Evolutionary conservation across 2,888 invertebrate species (phyloP).

Genomic region (Dasypogon diadema): DNA sequence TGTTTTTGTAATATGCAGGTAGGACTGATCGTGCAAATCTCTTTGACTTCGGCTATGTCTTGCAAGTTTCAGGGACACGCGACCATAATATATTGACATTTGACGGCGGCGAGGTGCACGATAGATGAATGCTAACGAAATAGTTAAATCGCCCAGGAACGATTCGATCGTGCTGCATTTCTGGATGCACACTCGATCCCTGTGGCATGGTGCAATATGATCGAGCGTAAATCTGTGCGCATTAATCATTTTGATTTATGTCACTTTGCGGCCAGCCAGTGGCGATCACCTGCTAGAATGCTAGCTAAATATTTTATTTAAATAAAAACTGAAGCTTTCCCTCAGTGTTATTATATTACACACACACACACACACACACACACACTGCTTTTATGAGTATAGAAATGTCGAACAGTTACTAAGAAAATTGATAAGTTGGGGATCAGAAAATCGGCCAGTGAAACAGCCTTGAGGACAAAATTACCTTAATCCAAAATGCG

Average conservation of each 20-base stretch:
- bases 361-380: too few species aligned
- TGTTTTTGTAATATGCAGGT: slow-evolving; percentile 26
- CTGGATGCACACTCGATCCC: slow-evolving; percentile 4
- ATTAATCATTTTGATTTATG: slow-evolving; percentile 36
- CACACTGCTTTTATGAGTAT: too few species aligned
- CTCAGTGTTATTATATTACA: too few species aligned
- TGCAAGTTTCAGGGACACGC: slow-evolving; percentile 47
- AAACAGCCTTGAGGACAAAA: too few species aligned
- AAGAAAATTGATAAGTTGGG: too few species aligned
- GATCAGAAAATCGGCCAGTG: too few species aligned
- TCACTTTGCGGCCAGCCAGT: too few species aligned
- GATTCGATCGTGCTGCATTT: neutral
- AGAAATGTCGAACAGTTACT: too few species aligned
- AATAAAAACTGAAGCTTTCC: too few species aligned
- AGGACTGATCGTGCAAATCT: slow-evolving; percentile 17
- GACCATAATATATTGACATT: slow-evolving; percentile 49
- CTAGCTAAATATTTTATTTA: too few species aligned
- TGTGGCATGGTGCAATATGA: slow-evolving; percentile 23
- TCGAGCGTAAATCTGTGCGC: neutral
- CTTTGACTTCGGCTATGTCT: slow-evolving; percentile 11
- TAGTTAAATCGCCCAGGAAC: neutral
- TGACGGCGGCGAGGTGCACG: slow-evolving; percentile 36
- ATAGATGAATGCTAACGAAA: slow-evolving; percentile 47
- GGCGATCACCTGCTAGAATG: too few species aligned
- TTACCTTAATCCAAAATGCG: too few species aligned